Evolutionary conservation across 1,140 invertebrate species (phyloP), one percentile per base, ranked within the genome.

Genomic region (Hyposmocoma kahamanoa): DNA sequence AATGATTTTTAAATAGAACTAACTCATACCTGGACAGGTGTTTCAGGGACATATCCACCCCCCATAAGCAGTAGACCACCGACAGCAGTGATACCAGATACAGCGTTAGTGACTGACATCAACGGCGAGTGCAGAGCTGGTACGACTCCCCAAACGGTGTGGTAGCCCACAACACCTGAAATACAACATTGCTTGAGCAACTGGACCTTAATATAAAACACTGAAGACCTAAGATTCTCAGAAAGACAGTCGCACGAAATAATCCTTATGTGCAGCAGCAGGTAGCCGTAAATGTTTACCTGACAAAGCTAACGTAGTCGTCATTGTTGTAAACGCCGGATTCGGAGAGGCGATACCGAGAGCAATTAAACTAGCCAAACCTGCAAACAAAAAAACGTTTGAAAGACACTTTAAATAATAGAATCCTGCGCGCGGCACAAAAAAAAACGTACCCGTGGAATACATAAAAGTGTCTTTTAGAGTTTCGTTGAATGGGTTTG

Each of bases 21-120:
- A 54, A 21, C 6, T 32, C 67, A n/a, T 17, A 86, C 84, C 74
- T 87, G 81, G 4, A 87, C 82, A 6, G 83, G 76, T 1, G 81
- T 86, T 49, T 75, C 72, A 0, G 96, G 95, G 41, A 90, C 87
- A 62, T 92, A 91, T 2, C 93, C 92, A 19, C 95, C 95, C 47
- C 92, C 92, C 95, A 91, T 92, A 22, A 96, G 85, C 38, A 96
- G 81, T 51, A 97, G 77, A 2, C 94, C 96, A 48, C 96, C 96
- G 15, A 96, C 96, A 42, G 95, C 95, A 0, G 95, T 97, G 57
- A 96, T 96, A 19, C 96, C 96, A 13, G 94, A 96, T 59, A 97
- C 94, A 47, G 96, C 96, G 84, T 97, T 97, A 1, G 96, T 97
- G 0, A 97, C 95, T 1, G 94, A 96, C 95, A 97, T 97, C 11